Evolutionary conservation across 2,888 invertebrate species (phyloP), one percentile per base, ranked within the genome.

Genomic region (Drosophila paucipuncta): DNA sequence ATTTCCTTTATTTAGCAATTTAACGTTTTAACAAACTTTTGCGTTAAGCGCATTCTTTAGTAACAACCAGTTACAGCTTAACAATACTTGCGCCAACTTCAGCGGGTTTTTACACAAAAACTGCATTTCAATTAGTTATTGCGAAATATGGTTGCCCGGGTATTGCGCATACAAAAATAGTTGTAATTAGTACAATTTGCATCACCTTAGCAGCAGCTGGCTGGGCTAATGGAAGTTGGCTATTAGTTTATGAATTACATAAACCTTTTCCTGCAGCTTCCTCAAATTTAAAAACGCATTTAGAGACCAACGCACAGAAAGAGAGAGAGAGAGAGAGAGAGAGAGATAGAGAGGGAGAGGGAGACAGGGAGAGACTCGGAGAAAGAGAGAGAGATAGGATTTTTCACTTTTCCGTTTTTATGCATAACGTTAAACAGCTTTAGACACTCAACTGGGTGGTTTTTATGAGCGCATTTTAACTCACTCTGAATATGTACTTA

Each of bases 351-450:
- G 11, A 47, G 39, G 49, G 39, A 0, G 25, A 28, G 30, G n/a
- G n/a, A n/a, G n/a, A n/a, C n/a, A 59, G 58, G 2, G 18, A 41
- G 28, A 61, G 57, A 2, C n/a, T n/a, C n/a, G n/a, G 9, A 37
- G 43, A 52, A 49, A 62, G 52, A 33, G 35, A 58, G 60, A 9
- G 25, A 37, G 43, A 61, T 54, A 62, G 50, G 53, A 53, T 62
- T 76, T 80, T 80, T 75, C 68, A 75, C 70, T 71, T 79, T 47
- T 47, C 25, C 54, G 60, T 59, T 74, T 69, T 71, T 74, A 78
- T 80, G 70, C 69, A 73, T 35, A 70, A 76, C 63, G 66, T 68
- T 82, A 65, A 84, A 78, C 75, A 78, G 85, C 71, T 81, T 81
- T 81, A 63, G 74, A 83, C 81, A 82, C 84, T 82, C 74, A 68